These are phyloP conservation scores for Crotalus tigris DNA, from an alignment of 2,113 vertebrate species.

Conservation along the genomic window DNA sequence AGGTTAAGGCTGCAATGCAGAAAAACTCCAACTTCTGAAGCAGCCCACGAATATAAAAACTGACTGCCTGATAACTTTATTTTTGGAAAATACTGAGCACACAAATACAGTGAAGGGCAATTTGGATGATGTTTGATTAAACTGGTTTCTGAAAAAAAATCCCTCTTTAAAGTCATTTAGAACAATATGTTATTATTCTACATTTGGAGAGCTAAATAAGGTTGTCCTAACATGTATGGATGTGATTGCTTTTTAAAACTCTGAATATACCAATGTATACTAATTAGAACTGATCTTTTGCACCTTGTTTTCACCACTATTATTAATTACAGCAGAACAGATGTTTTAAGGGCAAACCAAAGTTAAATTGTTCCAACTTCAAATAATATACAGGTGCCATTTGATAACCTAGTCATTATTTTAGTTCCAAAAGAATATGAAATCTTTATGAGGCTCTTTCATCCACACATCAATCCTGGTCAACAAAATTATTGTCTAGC, in stretches of 20 bases:
- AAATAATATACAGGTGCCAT: constrained; percentile 54
- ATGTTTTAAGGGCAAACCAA: constrained; percentile 57
- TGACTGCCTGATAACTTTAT: neutral
- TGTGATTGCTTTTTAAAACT: constrained; percentile 57
- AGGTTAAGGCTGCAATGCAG: neutral
- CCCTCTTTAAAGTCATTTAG: neutral
- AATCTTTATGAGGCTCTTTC: constrained; percentile 41
- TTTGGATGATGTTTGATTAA: neutral
- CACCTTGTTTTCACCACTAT: constrained; percentile 64
- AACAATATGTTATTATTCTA: neutral
- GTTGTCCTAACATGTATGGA: constrained; percentile 60
- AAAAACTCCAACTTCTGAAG: neutral
- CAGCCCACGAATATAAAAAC: neutral
- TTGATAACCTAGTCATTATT: constrained; percentile 58
- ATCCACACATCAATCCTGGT: neutral
- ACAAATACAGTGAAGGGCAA: neutral
- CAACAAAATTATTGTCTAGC: neutral
- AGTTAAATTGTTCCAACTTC: constrained; percentile 65
- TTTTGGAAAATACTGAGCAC: constrained; percentile 9
- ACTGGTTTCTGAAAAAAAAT: neutral
- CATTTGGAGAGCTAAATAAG: constrained; percentile 31
- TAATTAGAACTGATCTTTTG: constrained; percentile 61
- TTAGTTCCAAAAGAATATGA: constrained; percentile 51
- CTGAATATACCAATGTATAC: constrained; percentile 53
- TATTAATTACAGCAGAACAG: constrained; percentile 66